Conservation (phyloP, 2,797 vertebrate species). For the Buceros bicornis region DNA sequence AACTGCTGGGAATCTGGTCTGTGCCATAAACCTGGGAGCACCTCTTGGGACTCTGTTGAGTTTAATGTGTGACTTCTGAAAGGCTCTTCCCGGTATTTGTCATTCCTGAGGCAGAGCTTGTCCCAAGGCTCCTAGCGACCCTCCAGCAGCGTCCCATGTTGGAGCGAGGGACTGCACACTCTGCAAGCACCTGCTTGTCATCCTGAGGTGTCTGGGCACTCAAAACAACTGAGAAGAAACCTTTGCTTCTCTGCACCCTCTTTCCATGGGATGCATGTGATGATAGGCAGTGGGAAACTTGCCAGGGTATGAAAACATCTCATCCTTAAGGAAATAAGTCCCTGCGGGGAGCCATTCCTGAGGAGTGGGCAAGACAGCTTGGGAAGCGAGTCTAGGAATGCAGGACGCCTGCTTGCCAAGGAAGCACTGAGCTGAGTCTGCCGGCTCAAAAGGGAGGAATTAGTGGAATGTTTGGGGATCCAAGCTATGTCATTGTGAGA, state of each 20-base stretch:
- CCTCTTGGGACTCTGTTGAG: background rate
- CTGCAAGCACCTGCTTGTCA: conserved; percentile 30
- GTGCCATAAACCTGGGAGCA: background rate
- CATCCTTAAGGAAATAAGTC: conserved; percentile 69
- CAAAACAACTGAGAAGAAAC: background rate
- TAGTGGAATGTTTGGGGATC: conserved; percentile 68
- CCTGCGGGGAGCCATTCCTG: conserved; percentile 62
- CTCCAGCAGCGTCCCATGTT: background rate
- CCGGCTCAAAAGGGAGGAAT: conserved; percentile 52
- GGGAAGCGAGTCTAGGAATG: conserved; percentile 61
- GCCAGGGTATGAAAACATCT: conserved; percentile 65
- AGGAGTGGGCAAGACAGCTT: conserved; percentile 69
- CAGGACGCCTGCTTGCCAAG: conserved; percentile 49
- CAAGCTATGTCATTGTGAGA: conserved; percentile 52
- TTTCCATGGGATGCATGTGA: background rate
- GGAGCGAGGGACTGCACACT: background rate
- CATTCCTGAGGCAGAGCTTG: background rate
- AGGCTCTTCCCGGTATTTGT: background rate
- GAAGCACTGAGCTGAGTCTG: background rate
- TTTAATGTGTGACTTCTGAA: background rate
- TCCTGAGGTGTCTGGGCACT: conserved; percentile 11
- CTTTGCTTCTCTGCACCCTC: background rate
- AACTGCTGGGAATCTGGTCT: background rate
- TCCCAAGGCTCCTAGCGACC: background rate
- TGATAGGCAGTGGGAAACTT: conserved; percentile 62